phyloP scores from a whole-genome alignment of 2,797 vertebrate genomes.

The Sebastes variabilis region DNA sequence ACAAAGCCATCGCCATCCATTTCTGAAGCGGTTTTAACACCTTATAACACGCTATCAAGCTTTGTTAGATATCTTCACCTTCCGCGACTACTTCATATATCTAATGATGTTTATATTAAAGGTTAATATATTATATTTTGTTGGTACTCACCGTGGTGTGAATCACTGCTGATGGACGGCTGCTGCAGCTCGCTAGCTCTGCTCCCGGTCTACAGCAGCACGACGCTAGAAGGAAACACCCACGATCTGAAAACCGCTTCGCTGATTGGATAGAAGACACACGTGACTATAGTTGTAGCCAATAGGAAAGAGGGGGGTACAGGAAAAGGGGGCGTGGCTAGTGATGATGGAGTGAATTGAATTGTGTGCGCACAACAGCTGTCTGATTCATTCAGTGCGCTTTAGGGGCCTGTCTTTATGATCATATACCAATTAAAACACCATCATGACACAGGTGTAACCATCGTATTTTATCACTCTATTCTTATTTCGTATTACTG shows the following conservation, averaged over 20 bases:
- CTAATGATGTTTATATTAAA: rapidly evolving
- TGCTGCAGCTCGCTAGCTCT: slow-evolving; percentile 31
- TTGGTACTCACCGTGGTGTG: slow-evolving; percentile 28
- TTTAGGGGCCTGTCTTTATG: not conserved
- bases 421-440: not conserved
- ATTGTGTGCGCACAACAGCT: not conserved
- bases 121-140: too few species aligned
- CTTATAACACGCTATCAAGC: rapidly evolving
- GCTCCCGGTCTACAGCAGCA: slow-evolving; percentile 22
- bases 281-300: slow-evolving; percentile 6
- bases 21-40: not conserved
- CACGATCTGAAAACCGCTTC: not conserved
- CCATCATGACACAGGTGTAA: not conserved
- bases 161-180: not conserved
- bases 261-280: slow-evolving; percentile 36
- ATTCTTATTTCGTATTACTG: not conserved
- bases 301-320: not conserved
- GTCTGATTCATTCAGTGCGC: not conserved
- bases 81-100: rapidly evolving
- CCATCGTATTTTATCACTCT: not conserved
- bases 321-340: not conserved
- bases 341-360: not conserved
- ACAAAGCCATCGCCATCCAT: slow-evolving; percentile 19
- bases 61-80: rapidly evolving
- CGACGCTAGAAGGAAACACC: slow-evolving; percentile 24